Conservation (phyloP, 2,888 invertebrate species). For the Cephalotes varians region DNA sequence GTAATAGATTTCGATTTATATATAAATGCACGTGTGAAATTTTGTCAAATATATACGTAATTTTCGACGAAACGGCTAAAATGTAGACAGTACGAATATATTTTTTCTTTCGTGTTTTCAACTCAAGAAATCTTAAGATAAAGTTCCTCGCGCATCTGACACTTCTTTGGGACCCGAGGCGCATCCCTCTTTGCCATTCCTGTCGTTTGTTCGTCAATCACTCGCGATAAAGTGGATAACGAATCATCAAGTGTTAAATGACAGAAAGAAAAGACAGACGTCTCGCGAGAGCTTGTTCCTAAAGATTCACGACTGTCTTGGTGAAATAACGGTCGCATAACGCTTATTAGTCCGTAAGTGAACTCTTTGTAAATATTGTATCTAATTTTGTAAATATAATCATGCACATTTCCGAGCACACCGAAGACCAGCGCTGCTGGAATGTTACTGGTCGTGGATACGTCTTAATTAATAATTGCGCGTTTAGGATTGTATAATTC, state of each 20-base stretch:
- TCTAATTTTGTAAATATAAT: constrained; percentile 82
- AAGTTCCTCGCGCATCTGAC: constrained; percentile 62
- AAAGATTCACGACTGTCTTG: constrained; percentile 79
- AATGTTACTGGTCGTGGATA: constrained; percentile 55
- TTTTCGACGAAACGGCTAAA: constrained; percentile 15
- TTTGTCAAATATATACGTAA: constrained; percentile 20
- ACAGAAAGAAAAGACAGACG: constrained; percentile 59
- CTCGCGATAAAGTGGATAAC: constrained; percentile 34
- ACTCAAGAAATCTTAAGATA: constrained; percentile 48
- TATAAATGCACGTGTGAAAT: constrained; percentile 13
- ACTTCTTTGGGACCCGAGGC: constrained; percentile 48
- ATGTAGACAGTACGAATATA: constrained; percentile 54
- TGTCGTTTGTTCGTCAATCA: constrained; percentile 67
- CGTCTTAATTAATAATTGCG: constrained; percentile 63
- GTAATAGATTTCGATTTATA: background rate
- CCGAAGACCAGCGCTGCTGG: constrained; percentile 56
- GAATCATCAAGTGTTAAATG: constrained; percentile 25
- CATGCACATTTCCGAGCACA: constrained; percentile 72
- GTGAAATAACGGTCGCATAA: constrained; percentile 81
- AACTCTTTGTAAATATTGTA: constrained; percentile 84
- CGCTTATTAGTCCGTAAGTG: constrained; percentile 85
- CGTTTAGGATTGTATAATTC: constrained; percentile 68
- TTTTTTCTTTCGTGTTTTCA: constrained; percentile 30
- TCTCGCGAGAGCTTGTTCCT: constrained; percentile 81
- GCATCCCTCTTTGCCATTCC: constrained; percentile 60